A percentile compares a stretch with the other conserved stretches of the same genome.
Conservation (phyloP, 2,113 vertebrate species). For the Sarotherodon lohbergeri region DNA sequence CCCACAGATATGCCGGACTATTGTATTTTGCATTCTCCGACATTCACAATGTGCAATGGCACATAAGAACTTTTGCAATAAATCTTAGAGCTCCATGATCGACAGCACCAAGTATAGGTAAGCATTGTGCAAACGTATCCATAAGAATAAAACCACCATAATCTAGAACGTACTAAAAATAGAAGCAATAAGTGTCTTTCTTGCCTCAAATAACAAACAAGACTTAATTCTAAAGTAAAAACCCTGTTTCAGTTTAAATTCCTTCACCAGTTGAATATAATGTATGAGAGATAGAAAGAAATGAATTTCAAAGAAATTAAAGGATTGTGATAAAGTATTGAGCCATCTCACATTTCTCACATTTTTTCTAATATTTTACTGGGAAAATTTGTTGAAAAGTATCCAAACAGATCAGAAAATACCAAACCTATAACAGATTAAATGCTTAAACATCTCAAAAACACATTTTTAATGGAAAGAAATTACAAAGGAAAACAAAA, state of each 20-base stretch:
- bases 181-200: rapidly evolving
- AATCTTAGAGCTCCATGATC: background rate
- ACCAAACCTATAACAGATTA: background rate
- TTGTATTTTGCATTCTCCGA: background rate
- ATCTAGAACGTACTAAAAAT: background rate
- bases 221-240: background rate
- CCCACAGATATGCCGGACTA: background rate
- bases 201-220: background rate
- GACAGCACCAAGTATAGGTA: background rate
- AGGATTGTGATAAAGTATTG: background rate
- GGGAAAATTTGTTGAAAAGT: background rate
- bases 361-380: background rate
- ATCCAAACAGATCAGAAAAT: background rate
- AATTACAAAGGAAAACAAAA: background rate
- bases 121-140: background rate
- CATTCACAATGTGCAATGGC: background rate
- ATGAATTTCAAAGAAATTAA: background rate
- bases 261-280: background rate
- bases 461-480: background rate
- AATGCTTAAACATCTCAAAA: background rate
- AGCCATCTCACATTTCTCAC: background rate
- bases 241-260: background rate
- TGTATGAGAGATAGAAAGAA: background rate
- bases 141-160: background rate
- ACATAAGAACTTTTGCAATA: background rate